Percentiles rank a stretch among this genome's conserved stretches.
Evolutionary conservation across 64 coral and sea anemone species (phyloP).

Genomic region (Catalaphyllia jardinei): DNA sequence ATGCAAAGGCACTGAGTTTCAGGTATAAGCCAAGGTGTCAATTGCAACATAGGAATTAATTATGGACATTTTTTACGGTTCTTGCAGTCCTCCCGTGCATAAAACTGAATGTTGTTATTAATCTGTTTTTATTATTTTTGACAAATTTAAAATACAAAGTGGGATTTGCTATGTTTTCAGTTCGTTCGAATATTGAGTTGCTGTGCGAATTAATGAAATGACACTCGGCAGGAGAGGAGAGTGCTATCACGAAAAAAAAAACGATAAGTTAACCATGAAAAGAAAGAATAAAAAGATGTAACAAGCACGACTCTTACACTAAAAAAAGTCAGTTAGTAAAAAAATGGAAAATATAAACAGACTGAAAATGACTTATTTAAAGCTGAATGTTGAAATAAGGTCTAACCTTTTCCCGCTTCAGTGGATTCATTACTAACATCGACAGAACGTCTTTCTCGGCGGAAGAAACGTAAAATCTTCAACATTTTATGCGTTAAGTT

Average conservation of each 20-base stretch:
- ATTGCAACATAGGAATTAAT: too few species aligned
- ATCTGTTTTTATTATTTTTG: neutral
- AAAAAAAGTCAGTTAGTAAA: neutral
- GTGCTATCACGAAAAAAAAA: neutral
- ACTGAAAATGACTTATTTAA: neutral
- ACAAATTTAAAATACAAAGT: neutral
- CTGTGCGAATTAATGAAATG: neutral
- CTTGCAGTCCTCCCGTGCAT: too few species aligned
- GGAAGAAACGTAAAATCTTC: slow-evolving; percentile 10
- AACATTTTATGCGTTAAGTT: neutral
- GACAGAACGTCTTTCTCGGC: neutral
- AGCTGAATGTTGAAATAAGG: neutral
- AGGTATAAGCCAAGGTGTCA: too few species aligned
- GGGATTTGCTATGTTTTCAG: neutral
- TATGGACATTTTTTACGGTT: too few species aligned
- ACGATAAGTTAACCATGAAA: neutral
- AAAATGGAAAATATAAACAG: neutral
- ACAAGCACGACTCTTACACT: neutral
- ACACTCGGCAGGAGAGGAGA: neutral
- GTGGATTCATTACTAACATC: neutral
- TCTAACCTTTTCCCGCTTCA: neutral
- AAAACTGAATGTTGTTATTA: neutral
- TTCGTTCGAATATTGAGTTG: neutral
- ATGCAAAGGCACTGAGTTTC: too few species aligned
- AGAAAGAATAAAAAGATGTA: neutral